These are phyloP conservation scores for Agrotis ipsilon DNA, from an alignment of 2,888 invertebrate genomes.

Conservation along the genomic window DNA sequence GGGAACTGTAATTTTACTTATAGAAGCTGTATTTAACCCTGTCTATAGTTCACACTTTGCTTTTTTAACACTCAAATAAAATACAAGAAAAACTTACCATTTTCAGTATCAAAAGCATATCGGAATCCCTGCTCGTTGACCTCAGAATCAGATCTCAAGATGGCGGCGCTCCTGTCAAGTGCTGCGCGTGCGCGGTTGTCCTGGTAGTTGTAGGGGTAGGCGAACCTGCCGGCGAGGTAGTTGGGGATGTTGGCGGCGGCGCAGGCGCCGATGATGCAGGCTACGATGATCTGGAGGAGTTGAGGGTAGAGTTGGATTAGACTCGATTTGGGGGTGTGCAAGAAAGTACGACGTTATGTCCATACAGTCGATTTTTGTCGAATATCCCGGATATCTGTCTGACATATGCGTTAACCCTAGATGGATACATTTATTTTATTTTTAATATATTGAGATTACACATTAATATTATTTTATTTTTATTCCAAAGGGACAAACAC, in stretches of 20 bases:
- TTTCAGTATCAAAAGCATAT: slow-evolving; percentile 92
- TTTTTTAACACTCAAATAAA: not conserved
- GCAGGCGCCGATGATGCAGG: slow-evolving; percentile 78
- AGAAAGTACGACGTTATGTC: not conserved
- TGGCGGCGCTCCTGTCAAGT: slow-evolving; percentile 80
- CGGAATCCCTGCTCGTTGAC: slow-evolving; percentile 84
- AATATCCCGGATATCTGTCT: too few species aligned
- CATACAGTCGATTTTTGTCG: too few species aligned
- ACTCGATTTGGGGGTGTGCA: not conserved
- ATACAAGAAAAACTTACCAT: slow-evolving; percentile 83
- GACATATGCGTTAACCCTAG: too few species aligned
- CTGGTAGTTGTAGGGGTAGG: slow-evolving; percentile 72
- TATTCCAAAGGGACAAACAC: too few species aligned
- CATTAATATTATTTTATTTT: too few species aligned
- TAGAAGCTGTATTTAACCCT: too few species aligned
- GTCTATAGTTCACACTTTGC: too few species aligned
- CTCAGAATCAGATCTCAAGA: slow-evolving; percentile 81
- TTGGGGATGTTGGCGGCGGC: slow-evolving; percentile 76
- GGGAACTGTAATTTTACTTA: too few species aligned
- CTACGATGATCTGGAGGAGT: slow-evolving; percentile 77
- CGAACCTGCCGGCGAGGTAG: slow-evolving; percentile 75
- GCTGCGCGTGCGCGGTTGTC: slow-evolving; percentile 76
- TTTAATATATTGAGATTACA: too few species aligned
- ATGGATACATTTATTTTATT: too few species aligned
- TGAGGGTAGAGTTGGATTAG: not conserved